Evolutionary conservation across 2,797 vertebrate species (phyloP).

Genomic region (Centropyge bicolor): DNA sequence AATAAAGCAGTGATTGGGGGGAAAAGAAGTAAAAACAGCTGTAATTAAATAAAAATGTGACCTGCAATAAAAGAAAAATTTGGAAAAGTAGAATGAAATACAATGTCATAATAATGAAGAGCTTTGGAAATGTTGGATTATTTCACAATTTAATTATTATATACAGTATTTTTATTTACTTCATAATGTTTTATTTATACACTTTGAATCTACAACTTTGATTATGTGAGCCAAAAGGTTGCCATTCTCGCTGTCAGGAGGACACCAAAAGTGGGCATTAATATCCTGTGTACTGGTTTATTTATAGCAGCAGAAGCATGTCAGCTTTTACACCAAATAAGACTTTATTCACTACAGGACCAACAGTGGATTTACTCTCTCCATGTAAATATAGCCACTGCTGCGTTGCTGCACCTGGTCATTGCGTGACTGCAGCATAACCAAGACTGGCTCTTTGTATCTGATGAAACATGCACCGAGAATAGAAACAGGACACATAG

Average conservation of each 20-base stretch:
- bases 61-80: no score
- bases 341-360: conserved; percentile 8
- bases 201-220: not conserved
- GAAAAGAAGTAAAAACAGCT: not conserved
- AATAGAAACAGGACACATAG: conserved; percentile 52
- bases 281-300: conserved; percentile 4
- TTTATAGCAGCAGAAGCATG: conserved; percentile 14
- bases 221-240: not conserved
- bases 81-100: not conserved
- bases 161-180: not conserved
- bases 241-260: not conserved
- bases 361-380: not conserved
- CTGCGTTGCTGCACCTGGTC: conserved; percentile 48
- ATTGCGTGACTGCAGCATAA: conserved; percentile 49
- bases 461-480: conserved; percentile 45
- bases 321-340: conserved; percentile 12
- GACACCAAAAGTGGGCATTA: not conserved
- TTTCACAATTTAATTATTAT: not conserved
- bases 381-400: conserved; percentile 44
- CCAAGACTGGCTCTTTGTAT: conserved; percentile 31
- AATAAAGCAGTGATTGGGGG: not conserved
- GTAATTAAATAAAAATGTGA: not conserved
- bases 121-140: not conserved
- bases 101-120: not conserved
- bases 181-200: not conserved